Conservation (phyloP, 2,888 invertebrate genomes). For the Sesamia inferens region DNA sequence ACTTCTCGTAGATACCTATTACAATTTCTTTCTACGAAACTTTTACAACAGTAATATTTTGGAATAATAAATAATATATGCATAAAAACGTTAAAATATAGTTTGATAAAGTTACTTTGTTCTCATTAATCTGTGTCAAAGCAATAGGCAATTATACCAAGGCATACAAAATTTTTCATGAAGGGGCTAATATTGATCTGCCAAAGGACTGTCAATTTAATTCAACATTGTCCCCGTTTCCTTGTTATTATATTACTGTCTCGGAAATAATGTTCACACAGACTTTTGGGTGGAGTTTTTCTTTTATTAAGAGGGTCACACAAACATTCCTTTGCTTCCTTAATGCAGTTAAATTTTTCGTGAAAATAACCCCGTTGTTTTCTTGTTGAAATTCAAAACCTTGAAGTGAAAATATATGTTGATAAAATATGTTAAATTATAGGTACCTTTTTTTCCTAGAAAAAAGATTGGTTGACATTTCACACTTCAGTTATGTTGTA, state of each 20-base stretch:
- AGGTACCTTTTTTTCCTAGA: no score
- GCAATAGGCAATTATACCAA: background rate
- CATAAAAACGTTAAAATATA: no score
- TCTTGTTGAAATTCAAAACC: background rate
- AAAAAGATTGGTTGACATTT: no score
- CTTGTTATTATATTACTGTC: slow-evolving; percentile 23
- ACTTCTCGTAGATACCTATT: background rate
- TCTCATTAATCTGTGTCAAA: background rate
- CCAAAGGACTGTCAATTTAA: slow-evolving; percentile 9
- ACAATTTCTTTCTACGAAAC: no score
- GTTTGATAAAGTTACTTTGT: background rate
- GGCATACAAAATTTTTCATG: slow-evolving; percentile 6
- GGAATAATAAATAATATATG: no score
- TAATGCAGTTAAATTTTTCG: background rate
- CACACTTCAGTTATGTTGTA: background rate
- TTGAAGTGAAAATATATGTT: no score
- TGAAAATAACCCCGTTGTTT: background rate
- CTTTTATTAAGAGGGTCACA: slow-evolving; percentile 36
- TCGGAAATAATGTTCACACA: slow-evolving; percentile 25
- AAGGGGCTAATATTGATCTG: no score
- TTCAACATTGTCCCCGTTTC: slow-evolving; percentile 32
- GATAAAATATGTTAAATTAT: no score
- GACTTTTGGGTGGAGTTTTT: slow-evolving; percentile 7
- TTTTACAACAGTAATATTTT: no score
- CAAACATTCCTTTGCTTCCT: slow-evolving; percentile 13